These are phyloP conservation scores for Cheiracanthium punctorium DNA, from an alignment of 2,888 invertebrate species.

Conservation along the genomic window DNA sequence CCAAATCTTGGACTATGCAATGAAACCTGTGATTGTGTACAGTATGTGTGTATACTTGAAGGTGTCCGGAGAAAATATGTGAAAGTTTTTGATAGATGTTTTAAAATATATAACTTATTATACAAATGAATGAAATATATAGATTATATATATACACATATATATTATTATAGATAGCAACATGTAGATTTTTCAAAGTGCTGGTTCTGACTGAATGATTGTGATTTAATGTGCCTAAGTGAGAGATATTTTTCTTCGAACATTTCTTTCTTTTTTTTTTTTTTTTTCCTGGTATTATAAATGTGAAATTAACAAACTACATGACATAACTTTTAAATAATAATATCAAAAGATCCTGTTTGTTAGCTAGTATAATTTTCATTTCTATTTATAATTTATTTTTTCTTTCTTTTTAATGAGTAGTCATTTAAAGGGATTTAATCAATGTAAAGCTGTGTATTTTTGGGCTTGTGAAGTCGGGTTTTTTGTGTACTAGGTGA, in stretches of 20 bases:
- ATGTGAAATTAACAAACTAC: neutral
- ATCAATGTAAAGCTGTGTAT: no score
- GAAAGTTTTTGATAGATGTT: constrained; percentile 20
- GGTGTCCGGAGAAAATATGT: neutral
- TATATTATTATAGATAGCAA: constrained; percentile 12
- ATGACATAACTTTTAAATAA: neutral
- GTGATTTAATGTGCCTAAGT: constrained; percentile 9
- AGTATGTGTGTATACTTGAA: constrained; percentile 13
- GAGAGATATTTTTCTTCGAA: no score
- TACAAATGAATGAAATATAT: constrained; percentile 6
- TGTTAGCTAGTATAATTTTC: constrained; percentile 3
- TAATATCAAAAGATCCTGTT: constrained; percentile 4
- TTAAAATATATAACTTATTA: constrained; percentile 10
- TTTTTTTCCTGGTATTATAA: no score
- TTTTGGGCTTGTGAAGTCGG: neutral
- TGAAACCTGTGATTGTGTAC: constrained; percentile 34
- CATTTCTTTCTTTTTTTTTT: no score
- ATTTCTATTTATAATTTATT: constrained; percentile 1
- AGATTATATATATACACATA: constrained; percentile 5
- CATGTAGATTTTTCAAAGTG: neutral
- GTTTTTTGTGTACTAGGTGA: constrained; percentile 20
- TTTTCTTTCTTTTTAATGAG: no score
- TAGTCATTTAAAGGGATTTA: no score
- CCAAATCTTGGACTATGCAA: constrained; percentile 17
- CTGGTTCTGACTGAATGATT: neutral